A percentile compares a stretch with the other conserved stretches of the same genome.
These are phyloP conservation scores for Abrostola triplasia DNA, from an alignment of 2,888 invertebrate genomes.

Conservation along the genomic window DNA sequence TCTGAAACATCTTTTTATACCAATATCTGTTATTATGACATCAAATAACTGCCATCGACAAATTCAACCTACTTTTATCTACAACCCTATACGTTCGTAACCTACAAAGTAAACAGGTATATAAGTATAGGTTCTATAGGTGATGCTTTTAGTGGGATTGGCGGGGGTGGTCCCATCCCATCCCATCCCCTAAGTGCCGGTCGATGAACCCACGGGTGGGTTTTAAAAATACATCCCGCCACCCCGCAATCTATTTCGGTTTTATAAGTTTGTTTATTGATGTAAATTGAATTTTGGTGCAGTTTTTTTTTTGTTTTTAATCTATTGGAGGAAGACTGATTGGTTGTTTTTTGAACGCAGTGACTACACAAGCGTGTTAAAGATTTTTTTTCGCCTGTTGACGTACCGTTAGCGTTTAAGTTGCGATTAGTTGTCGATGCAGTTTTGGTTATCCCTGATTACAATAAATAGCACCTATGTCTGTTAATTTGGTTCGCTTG, in stretches of 20 bases:
- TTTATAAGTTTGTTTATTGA: conserved; percentile 47
- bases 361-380: no score
- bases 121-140: conserved; percentile 55
- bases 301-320: conserved; percentile 1
- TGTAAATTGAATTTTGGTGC: conserved; percentile 41
- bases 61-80: conserved; percentile 6
- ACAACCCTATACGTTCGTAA: conserved; percentile 17
- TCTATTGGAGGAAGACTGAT: not conserved
- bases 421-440: no score
- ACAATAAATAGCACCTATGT: not conserved
- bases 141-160: conserved; percentile 78
- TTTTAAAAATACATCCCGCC: conserved; percentile 55
- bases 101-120: conserved; percentile 18
- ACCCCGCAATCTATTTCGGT: conserved; percentile 45
- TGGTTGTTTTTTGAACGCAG: not conserved
- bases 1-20: not conserved
- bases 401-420: no score
- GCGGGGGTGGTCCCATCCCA: conserved; percentile 48
- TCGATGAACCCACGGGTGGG: conserved; percentile 55
- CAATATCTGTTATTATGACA: not conserved
- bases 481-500: no score
- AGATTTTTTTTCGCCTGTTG: no score
- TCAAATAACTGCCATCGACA: not conserved
- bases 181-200: conserved; percentile 44
- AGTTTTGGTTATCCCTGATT: not conserved